Percentiles rank a stretch among this genome's conserved stretches.
These are phyloP conservation scores for Noctilio leporinus DNA, from an alignment of 2,113 vertebrate genomes.

Conservation along the genomic window DNA sequence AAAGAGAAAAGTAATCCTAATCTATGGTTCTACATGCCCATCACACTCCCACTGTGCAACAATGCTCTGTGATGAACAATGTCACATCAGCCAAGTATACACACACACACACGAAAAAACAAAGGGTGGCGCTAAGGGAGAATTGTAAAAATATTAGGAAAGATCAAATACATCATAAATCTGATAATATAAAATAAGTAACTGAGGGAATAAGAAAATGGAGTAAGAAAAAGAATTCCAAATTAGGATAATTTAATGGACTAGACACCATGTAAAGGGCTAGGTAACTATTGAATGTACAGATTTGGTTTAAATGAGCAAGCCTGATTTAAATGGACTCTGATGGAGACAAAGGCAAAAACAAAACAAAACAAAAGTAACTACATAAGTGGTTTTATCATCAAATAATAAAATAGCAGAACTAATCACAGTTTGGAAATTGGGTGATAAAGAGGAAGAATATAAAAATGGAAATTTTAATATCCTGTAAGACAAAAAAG, in stretches of 20 bases:
- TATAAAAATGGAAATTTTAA: not conserved
- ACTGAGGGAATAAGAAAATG: not conserved
- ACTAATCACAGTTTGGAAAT: not conserved
- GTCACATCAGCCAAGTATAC: not conserved
- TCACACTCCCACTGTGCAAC: rapidly evolving
- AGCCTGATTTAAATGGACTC: not conserved
- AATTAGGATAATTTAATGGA: not conserved
- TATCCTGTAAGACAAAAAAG: not conserved
- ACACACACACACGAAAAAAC: not conserved
- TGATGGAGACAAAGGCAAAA: not conserved
- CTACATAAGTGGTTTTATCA: too few relatives aligned
- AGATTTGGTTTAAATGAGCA: not conserved
- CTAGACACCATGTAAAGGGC: not conserved
- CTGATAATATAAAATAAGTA: not conserved
- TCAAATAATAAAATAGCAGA: too few relatives aligned
- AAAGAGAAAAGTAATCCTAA: not conserved
- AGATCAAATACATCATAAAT: not conserved
- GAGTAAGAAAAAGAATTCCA: not conserved
- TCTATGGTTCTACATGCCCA: rapidly evolving
- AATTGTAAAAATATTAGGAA: not conserved
- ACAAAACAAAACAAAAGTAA: too few relatives aligned
- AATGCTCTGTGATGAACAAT: not conserved
- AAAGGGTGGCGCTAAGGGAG: not conserved
- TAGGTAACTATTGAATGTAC: not conserved
- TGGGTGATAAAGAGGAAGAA: not conserved